Evolutionary conservation across 2,113 vertebrate species (phyloP), one percentile per base, ranked within the genome.

Genomic region (Crotophaga sulcirostris): DNA sequence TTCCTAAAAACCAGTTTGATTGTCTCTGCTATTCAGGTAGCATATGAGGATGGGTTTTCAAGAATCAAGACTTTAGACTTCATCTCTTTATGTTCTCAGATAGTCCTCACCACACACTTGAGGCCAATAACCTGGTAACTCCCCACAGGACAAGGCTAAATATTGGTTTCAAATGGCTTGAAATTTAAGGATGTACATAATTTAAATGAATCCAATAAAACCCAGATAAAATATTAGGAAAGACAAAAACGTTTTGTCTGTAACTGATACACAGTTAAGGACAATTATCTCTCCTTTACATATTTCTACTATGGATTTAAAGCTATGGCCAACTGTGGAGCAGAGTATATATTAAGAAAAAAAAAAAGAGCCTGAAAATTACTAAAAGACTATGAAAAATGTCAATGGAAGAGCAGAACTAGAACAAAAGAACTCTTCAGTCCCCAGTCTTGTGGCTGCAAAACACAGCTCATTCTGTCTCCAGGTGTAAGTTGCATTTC

Each of bases 241-340:
- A 36, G 7, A 16, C 17, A 84, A 3, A 63, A 38, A 24, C 34
- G 26, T 59, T 73, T 73, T 69, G 15, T 38, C 34, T 11, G 3
- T 29, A 72, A 42, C 26, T 47, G 68, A 40, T 34, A 29, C 0
- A 0, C 1, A 1, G 13, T 13, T 33, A 76, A 55, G 24, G 24
- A 60, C 16, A 79, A 36, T 58, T 49, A 13, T 34, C 49, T 44
- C 24, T 59, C 28, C 16, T 38, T 42, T 40, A 62, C 20, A 17
- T 23, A 66, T n/a, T 13, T 56, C 24, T 73, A 8, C 51, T 33
- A 3, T 1, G 11, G 44, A 52, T 74, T 77, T 62, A 24, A 79
- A 77, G 20, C 51, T 47, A 24, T 9, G 28, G n/a, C n/a, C 8
- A 73, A 83, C 12, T 2, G 10, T 28, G 36, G 10, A 84, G 29